Percentiles rank a stretch among this genome's conserved stretches.
Evolutionary conservation across 2,888 invertebrate genomes (phyloP).

Genomic region (Ceramica pisi): DNA sequence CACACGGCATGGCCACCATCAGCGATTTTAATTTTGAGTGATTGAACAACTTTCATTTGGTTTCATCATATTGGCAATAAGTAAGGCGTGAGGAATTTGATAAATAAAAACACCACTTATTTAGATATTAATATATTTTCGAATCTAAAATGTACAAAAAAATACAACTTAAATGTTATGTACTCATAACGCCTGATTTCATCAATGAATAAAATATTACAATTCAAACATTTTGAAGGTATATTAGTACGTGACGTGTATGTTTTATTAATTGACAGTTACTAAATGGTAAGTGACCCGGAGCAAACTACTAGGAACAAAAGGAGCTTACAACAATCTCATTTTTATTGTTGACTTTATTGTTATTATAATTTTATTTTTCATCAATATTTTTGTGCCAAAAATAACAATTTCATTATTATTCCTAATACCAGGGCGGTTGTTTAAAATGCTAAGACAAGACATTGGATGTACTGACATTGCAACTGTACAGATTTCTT

Average conservation of each 20-base stretch:
- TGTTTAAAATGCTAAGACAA: slow-evolving; percentile 86
- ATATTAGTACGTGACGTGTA: slow-evolving; percentile 78
- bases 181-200: slow-evolving; percentile 90
- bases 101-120: slow-evolving; percentile 82
- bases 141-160: slow-evolving; percentile 94
- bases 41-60: too few species aligned
- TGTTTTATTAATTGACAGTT: slow-evolving; percentile 87
- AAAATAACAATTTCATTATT: slow-evolving; percentile 87
- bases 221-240: slow-evolving; percentile 80
- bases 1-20: too few species aligned
- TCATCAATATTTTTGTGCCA: slow-evolving; percentile 77
- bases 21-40: too few species aligned
- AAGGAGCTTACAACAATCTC: slow-evolving; percentile 80
- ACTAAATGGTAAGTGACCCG: slow-evolving; percentile 79
- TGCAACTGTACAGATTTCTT: slow-evolving; percentile 81
- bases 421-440: slow-evolving; percentile 89
- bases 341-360: slow-evolving; percentile 71
- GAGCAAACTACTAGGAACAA: slow-evolving; percentile 88
- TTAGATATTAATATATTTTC: slow-evolving; percentile 93
- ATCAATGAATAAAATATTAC: slow-evolving; percentile 83
- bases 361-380: slow-evolving; percentile 64
- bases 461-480: slow-evolving; percentile 81
- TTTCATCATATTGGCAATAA: too few species aligned
- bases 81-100: neutral
- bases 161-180: slow-evolving; percentile 93